Percentiles rank a stretch among this genome's conserved stretches.
Conservation (phyloP, 2,113 vertebrate genomes). For the Perccottus glenii region DNA sequence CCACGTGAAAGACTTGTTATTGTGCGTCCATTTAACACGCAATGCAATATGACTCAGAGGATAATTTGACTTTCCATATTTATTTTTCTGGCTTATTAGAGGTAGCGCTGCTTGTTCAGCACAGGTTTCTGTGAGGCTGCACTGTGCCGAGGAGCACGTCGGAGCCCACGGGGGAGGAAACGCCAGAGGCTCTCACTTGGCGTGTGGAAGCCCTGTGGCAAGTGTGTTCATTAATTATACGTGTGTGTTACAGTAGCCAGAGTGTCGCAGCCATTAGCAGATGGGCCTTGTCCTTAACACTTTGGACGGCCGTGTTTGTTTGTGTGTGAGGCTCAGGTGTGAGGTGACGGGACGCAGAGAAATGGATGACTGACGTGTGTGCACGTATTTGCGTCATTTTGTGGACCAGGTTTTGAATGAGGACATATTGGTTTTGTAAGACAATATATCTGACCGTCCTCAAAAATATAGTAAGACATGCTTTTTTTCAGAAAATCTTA, state of each 20-base stretch:
- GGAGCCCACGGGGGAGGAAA: slow-evolving; percentile 46
- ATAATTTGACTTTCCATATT: slow-evolving; percentile 67
- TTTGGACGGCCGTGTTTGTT: slow-evolving; percentile 57
- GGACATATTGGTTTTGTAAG: background rate
- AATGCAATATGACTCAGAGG: slow-evolving; percentile 49
- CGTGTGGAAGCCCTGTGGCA: slow-evolving; percentile 25
- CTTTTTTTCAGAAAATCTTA: no score
- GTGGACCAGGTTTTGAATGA: background rate
- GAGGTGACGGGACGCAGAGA: slow-evolving; percentile 47
- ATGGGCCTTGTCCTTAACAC: slow-evolving; percentile 63
- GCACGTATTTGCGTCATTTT: slow-evolving; percentile 3
- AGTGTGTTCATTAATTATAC: slow-evolving; percentile 40
- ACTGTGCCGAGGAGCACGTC: slow-evolving; percentile 54
- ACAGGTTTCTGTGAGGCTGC: slow-evolving; percentile 47
- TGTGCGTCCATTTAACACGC: slow-evolving; percentile 49
- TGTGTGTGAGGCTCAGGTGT: slow-evolving; percentile 56
- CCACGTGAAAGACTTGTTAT: slow-evolving; percentile 39
- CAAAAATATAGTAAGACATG: no score
- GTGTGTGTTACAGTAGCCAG: slow-evolving; percentile 56
- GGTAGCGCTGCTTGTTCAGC: slow-evolving; percentile 55
- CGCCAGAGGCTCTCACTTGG: slow-evolving; percentile 19
- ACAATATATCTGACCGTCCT: no score
- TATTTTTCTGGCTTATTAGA: slow-evolving; percentile 71
- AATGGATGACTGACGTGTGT: slow-evolving; percentile 27
- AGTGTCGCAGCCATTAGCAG: slow-evolving; percentile 61